These are phyloP conservation scores for Cerastis rubricosa DNA, from an alignment of 2,888 invertebrate genomes.

Conservation along the genomic window DNA sequence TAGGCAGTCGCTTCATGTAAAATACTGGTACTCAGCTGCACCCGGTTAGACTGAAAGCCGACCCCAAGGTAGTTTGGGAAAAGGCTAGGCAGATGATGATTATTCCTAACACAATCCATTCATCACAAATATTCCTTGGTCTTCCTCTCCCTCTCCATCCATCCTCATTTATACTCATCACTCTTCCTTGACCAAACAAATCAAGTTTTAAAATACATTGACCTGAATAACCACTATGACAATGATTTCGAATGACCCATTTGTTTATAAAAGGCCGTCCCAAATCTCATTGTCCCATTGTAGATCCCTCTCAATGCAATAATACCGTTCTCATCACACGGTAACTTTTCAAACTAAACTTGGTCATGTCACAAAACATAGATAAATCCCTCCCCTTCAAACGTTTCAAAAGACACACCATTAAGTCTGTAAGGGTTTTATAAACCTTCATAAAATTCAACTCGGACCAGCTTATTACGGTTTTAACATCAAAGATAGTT, in stretches of 20 bases:
- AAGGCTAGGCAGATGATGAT: too few relatives aligned
- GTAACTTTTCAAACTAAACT: slow-evolving; percentile 64
- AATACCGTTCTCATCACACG: slow-evolving; percentile 60
- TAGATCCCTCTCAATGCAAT: slow-evolving; percentile 55
- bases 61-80: too few relatives aligned
- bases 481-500: slow-evolving; percentile 84
- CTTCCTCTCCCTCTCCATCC: too few relatives aligned
- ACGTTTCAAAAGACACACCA: slow-evolving; percentile 72
- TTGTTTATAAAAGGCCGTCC: slow-evolving; percentile 52
- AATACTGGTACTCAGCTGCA: too few relatives aligned
- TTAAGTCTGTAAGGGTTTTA: slow-evolving; percentile 74
- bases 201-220: slow-evolving; percentile 32
- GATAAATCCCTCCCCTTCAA: slow-evolving; percentile 68
- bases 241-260: slow-evolving; percentile 49
- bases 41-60: too few relatives aligned
- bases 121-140: too few relatives aligned
- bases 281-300: slow-evolving; percentile 59
- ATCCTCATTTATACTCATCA: too few relatives aligned
- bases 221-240: slow-evolving; percentile 21
- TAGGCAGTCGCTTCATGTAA: too few relatives aligned
- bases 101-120: too few relatives aligned
- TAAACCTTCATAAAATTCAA: slow-evolving; percentile 80
- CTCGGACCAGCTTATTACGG: slow-evolving; percentile 76
- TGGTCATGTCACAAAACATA: slow-evolving; percentile 61
- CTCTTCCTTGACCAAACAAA: slow-evolving; percentile 16